A percentile compares a stretch with the other conserved stretches of the same genome.
Evolutionary conservation across 2,888 invertebrate species (phyloP).

Genomic region (Leptinotarsa haldemani): DNA sequence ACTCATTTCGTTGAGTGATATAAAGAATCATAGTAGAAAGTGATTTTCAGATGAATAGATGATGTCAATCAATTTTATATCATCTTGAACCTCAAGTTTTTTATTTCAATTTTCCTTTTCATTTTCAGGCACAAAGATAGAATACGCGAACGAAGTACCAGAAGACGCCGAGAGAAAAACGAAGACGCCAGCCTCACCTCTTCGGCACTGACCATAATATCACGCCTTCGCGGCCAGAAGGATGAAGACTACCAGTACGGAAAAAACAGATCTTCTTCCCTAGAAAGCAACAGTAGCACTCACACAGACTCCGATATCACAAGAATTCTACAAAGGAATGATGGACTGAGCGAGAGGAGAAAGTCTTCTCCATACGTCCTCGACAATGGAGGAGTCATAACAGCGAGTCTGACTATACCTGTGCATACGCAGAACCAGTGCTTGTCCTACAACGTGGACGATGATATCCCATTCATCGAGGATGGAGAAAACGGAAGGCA

Average conservation of each 20-base stretch:
- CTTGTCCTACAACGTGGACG: slow-evolving; percentile 70
- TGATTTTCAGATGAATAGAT: too few species aligned
- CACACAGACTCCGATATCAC: slow-evolving; percentile 70
- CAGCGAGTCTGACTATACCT: slow-evolving; percentile 85
- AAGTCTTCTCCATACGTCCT: slow-evolving; percentile 72
- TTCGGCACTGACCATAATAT: slow-evolving; percentile 70
- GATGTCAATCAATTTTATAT: too few species aligned
- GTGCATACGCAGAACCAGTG: slow-evolving; percentile 58
- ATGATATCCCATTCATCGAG: slow-evolving; percentile 79
- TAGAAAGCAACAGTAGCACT: slow-evolving; percentile 65
- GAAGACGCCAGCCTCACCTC: slow-evolving; percentile 65
- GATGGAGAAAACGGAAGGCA: slow-evolving; percentile 65
- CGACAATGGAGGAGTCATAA: slow-evolving; percentile 75
- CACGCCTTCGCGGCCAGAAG: slow-evolving; percentile 65
- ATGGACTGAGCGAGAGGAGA: slow-evolving; percentile 64
- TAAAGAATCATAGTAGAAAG: too few species aligned
- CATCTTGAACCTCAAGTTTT: too few species aligned
- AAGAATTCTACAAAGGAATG: slow-evolving; percentile 51
- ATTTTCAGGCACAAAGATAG: slow-evolving; percentile 63
- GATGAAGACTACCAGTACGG: slow-evolving; percentile 63
- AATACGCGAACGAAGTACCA: slow-evolving; percentile 63
- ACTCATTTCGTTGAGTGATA: too few species aligned
- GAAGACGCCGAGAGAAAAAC: slow-evolving; percentile 67
- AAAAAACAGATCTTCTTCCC: slow-evolving; percentile 62
- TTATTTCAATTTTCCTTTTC: background rate